phyloP scores from a whole-genome alignment of 1,140 invertebrate genomes.

The Calosoma granatense region DNA sequence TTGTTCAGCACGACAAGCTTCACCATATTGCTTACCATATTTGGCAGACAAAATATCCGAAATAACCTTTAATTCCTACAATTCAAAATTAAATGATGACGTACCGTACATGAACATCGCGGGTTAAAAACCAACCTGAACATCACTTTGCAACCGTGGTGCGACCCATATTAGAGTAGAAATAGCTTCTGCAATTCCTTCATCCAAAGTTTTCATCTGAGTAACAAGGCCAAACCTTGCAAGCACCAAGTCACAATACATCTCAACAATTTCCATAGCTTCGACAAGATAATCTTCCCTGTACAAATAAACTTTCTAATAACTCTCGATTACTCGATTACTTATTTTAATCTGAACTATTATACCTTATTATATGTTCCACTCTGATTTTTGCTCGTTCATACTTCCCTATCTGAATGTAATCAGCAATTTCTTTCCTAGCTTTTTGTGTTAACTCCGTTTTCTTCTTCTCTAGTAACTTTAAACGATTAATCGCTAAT shows the following conservation, averaged over 20 bases:
- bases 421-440: constrained; percentile 96
- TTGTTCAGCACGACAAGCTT: constrained; percentile 68
- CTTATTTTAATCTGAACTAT: constrained; percentile 7
- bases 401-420: constrained; percentile 78
- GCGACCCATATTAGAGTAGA: constrained; percentile 95
- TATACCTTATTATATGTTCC: constrained; percentile 86
- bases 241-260: constrained; percentile 97
- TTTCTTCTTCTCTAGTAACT: constrained; percentile 97
- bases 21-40: constrained; percentile 89
- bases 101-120: too few relatives aligned
- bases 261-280: constrained; percentile 97
- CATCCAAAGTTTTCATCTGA: constrained; percentile 95
- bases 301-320: constrained; percentile 21
- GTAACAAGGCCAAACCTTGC: constrained; percentile 95
- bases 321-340: background rate
- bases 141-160: constrained; percentile 74
- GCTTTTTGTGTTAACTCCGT: constrained; percentile 92
- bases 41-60: constrained; percentile 82
- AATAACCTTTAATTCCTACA: constrained; percentile 80
- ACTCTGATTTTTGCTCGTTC: constrained; percentile 94
- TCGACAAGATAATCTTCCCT: constrained; percentile 98
- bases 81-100: constrained; percentile 13
- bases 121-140: constrained; percentile 40
- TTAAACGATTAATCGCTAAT: constrained; percentile 84
- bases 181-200: constrained; percentile 90